phyloP scores from a whole-genome alignment of 2,797 vertebrate genomes.

The Sphenodon punctatus region DNA sequence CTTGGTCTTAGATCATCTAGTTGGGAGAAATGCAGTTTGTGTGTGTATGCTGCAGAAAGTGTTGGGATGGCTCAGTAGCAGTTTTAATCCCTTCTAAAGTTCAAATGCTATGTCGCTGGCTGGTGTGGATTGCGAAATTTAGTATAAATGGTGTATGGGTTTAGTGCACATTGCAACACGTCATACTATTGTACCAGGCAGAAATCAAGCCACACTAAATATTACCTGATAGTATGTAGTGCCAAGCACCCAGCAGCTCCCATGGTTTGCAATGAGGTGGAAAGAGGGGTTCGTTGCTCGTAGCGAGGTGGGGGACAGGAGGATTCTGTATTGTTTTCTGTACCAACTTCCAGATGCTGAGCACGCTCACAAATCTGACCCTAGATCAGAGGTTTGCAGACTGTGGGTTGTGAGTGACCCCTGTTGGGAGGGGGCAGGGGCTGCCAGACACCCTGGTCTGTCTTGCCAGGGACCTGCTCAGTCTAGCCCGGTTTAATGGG shows the following conservation, averaged over 20 bases:
- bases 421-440: too few species aligned
- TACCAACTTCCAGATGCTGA: not conserved
- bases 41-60: too few species aligned
- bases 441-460: too few species aligned
- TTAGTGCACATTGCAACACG: rapidly evolving
- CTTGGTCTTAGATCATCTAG: too few species aligned
- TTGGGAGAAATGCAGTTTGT: too few species aligned
- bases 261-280: not conserved
- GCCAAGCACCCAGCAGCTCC: not conserved
- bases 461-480: not conserved
- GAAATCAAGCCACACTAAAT: not conserved
- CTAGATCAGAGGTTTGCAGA: rapidly evolving
- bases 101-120: too few species aligned
- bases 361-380: not conserved
- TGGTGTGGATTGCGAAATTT: not conserved
- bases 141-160: not conserved
- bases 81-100: too few species aligned
- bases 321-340: not conserved
- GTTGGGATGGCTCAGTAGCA: too few species aligned
- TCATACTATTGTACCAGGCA: not conserved
- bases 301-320: not conserved
- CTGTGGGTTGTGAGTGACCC: too few species aligned
- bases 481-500: rapidly evolving
- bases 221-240: not conserved
- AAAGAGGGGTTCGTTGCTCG: too few species aligned